Base-by-base conservation (phyloP, 2,888 invertebrate genomes). In the Trichogramma dendrolimi region DNA sequence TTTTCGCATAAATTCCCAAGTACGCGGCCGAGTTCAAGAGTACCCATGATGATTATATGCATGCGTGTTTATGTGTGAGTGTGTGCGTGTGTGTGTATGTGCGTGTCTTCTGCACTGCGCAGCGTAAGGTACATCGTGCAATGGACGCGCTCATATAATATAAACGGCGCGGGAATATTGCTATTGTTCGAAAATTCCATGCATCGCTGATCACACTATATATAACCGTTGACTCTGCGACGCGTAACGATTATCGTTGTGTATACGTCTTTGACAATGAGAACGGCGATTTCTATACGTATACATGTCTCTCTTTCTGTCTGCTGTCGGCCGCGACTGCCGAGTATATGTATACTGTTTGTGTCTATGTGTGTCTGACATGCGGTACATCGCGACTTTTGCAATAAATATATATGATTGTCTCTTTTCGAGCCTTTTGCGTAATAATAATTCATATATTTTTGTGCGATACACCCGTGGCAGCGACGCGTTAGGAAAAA, bases 111-210 rank as follows among this genome's bases (percentile, higher is more conserved):
- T 27, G 27, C 27, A 27, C 27, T 27, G 27, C 27, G 27, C 27
- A 27, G 27, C 27, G 1, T 27, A 27, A 27, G 27, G 27, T 27
- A 27, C 27, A 27, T 27, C 27, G 27, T 27, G 27, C 27, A 27
- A 27, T 27, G 27, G 27, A 27, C 27, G 27, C 27, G 27, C 27
- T 27, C 27, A 27, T 27, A 27, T 27, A 27, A 56, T 58, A 53
- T 54, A 50, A 55, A 47, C 58, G 64, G 58, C 59, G 27, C 27
- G 62, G 55, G 66, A 63, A 68, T 27, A 27, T 66, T 64, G 51
- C 57, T 63, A 65, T 68, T 69, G 67, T 68, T 63, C 62, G 27
- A 67, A 68, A 67, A 68, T 68, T 70, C 66, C 67, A 68, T 60
- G 68, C 70, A 67, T 63, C 67, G 67, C 60, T 68, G 67, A 64